Evolutionary conservation across 2,797 vertebrate species (phyloP), one percentile per base, ranked within the genome.

Genomic region (Psittacula echo): DNA sequence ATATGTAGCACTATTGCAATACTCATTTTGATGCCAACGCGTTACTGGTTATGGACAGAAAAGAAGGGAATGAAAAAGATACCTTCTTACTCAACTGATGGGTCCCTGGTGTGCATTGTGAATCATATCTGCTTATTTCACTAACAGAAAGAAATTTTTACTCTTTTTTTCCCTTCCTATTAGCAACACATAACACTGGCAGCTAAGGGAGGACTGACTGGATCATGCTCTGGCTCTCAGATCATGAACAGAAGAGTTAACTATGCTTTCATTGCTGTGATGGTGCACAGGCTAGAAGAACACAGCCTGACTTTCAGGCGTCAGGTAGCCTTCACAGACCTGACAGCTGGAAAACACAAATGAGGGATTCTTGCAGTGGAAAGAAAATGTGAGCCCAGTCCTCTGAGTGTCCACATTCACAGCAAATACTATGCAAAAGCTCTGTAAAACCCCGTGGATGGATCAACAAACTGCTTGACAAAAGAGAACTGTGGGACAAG

Each of bases 51-150:
- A 68, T 50, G 53, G 67, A 71, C 39, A 94, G 45, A 94, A 89
- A 62, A 54, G 42, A 72, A 76, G 11, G 17, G 90, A 90, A 87
- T 75, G 44, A 85, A 80, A 90, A 87, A 89, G 72, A 82, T 85
- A 85, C 61, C 53, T 89, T 96, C 90, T 93, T 96, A 70, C 75
- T 95, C 94, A 96, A 56, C 72, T 64, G 44, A 54, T 85, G 11
- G 0, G 65, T 93, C 91, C 78, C 95, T 86, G 30, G 66, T 80
- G 86, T 85, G 61, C 23, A 9, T 77, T 91, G 51, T 83, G 95
- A 95, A 74, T 95, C 94, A 89, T 71, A 89, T 68, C 65, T 87
- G 65, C 93, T 94, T 89, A 72, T 92, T 95, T 93, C 73, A 74
- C 86, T 72, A 51, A 68, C 30, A 96, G 77, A 95, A 96, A 66